These are phyloP conservation scores for Philereme vetulata DNA, from an alignment of 2,888 invertebrate genomes.

Conservation along the genomic window DNA sequence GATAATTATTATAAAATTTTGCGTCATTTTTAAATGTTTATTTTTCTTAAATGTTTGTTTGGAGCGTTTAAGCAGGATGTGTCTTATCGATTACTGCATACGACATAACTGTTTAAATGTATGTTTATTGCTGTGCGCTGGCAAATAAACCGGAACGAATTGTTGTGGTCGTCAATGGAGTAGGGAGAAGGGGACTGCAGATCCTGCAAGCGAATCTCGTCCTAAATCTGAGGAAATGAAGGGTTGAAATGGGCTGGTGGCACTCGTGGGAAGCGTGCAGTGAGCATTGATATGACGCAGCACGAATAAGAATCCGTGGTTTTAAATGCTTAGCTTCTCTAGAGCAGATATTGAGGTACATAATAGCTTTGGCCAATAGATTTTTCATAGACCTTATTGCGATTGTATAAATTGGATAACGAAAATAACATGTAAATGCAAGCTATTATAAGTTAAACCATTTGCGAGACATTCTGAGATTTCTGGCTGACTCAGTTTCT, in stretches of 20 bases:
- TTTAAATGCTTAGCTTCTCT: constrained; percentile 43
- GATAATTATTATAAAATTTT: no score
- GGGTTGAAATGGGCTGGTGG: constrained; percentile 41
- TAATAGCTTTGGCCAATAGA: neutral
- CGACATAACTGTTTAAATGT: constrained; percentile 38
- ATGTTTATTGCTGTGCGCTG: constrained; percentile 49
- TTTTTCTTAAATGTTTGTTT: neutral
- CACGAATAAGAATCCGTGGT: constrained; percentile 39
- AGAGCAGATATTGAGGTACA: neutral
- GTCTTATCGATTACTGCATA: constrained; percentile 41
- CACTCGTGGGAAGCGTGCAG: constrained; percentile 56
- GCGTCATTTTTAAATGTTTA: no score
- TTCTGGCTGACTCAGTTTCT: no score
- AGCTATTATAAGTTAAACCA: no score
- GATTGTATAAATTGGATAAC: no score
- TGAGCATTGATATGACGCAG: constrained; percentile 48
- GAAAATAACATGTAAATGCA: no score
- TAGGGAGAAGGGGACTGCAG: constrained; percentile 34
- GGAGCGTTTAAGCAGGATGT: constrained; percentile 27
- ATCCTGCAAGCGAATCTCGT: constrained; percentile 46
- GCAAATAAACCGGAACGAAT: constrained; percentile 66
- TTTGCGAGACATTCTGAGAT: no score
- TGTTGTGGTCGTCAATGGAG: constrained; percentile 49
- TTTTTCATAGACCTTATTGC: no score
- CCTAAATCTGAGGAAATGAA: constrained; percentile 41